These are phyloP conservation scores for Microtus pennsylvanicus DNA, from an alignment of 2,113 vertebrate genomes.

Conservation along the genomic window DNA sequence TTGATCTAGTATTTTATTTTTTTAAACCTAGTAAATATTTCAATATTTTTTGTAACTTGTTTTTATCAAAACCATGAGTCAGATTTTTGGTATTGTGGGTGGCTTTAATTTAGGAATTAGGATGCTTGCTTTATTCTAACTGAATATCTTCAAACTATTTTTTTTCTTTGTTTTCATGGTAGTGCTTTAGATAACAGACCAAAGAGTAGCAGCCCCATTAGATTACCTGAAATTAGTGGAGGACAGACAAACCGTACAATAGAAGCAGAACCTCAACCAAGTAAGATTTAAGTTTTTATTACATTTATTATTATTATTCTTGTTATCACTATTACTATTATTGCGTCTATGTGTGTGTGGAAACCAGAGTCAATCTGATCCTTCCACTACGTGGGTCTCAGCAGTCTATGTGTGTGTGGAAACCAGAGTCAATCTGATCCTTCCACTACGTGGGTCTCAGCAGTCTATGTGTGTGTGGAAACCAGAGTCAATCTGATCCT, in stretches of 20 bases:
- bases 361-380: too few species aligned
- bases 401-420: too few species aligned
- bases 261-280: constrained; percentile 89
- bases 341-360: neutral
- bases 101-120: neutral
- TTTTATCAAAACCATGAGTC: constrained; percentile 27
- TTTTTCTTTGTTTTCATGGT: constrained; percentile 43
- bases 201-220: constrained; percentile 93
- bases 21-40: constrained; percentile 30
- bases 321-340: neutral
- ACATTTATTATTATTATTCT: too few species aligned
- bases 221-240: constrained; percentile 87
- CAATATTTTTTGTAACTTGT: constrained; percentile 22
- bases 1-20: constrained; percentile 7
- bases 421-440: too few species aligned
- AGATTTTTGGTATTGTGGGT: neutral
- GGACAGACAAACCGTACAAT: constrained; percentile 87
- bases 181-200: constrained; percentile 90
- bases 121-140: neutral
- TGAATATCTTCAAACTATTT: constrained; percentile 10
- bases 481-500: neutral
- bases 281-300: constrained; percentile 83
- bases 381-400: too few species aligned
- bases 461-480: too few species aligned
- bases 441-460: too few species aligned